Base-by-base conservation (phyloP, 1,140 invertebrate genomes). In the Drosophila pseudoobscura region DNA sequence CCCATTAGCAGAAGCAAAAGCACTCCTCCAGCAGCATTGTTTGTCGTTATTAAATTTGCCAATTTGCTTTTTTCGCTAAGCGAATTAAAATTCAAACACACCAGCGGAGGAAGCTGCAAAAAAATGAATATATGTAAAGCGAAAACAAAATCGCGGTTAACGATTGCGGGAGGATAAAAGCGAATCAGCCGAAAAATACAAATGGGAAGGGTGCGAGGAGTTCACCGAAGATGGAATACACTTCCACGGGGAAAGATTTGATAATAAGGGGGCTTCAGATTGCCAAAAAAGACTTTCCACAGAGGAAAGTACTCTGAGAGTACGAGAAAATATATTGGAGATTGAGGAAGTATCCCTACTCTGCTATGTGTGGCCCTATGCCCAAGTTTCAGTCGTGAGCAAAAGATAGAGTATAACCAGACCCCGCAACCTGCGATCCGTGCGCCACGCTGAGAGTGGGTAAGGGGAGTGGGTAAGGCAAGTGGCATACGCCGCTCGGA, bases 41-140 rank as follows among this genome's bases (percentile, higher is more conserved):
- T 88, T 88, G 75, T 65, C 60, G 75, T 88, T 80, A 88, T 89
- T 79, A 89, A 88, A 88, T 84, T 77, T 66, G 76, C 76, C 64
- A 83, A 84, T 77, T 89, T 88, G 73, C 72, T 65, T 69, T 82
- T 50, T 56, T 66, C 62, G 74, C 73, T 69, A 85, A 88, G 65
- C 83, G 66, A 87, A 88, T 87, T 88, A 87, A 87, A 79, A 72
- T 78, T 53, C 71, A 82, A 87, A 75, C 56, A 64, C 53, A 65
- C 24, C 65, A 20, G 31, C 44, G 39, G n/a, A 45, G 15, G 6
- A 39, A 29, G 55, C 45, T 43, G 64, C 17, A 56, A 69, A 69
- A 65, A 63, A 46, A n/a, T 69, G 65, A 69, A 68, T 69, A 56
- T 69, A 69, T 69, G 49, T 56, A 24, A 69, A 79, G 57, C 70